Base-by-base conservation (phyloP, 2,113 vertebrate species). In the Athene cunicularia region DNA sequence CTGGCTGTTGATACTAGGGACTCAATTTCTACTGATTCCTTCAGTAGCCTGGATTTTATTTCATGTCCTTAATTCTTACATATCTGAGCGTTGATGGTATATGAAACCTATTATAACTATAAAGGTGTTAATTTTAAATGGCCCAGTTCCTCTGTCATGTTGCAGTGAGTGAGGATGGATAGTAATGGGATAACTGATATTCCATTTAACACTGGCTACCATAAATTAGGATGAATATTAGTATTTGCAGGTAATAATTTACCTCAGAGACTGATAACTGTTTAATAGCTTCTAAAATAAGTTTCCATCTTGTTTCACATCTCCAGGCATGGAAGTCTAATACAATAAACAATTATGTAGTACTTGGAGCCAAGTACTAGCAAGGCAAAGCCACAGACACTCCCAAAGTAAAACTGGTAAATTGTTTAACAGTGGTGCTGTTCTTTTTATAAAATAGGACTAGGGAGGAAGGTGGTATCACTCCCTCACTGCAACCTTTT, bases 161-260 rank as follows among this genome's bases (percentile, higher is more conserved):
- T 28, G 45, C 32, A 8, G 53, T 19, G 49, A 47, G 30, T 6
- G n/a, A 49, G 59, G 33, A 33, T 10, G 43, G 47, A 17, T 1
- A 8, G 66, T 30, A 55, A 27, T 0, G 0, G 24, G 30, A 8
- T 50, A 14, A 22, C 7, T 24, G 14, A 55, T 71, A n/a, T 9
- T 32, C 55, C 50, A 5, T 15, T 14, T 59, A 47, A 28, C 7
- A 9, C 32, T 45, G 53, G 32, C 74, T 77, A 19, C 50, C 60
- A 26, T 18, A 45, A 56, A 23, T 59, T 67, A 67, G 17, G 41
- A n/a, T 53, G 11, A 60, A 64, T 27, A 62, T 66, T 35, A 19
- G 2, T 59, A 70, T 67, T 86, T 74, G 37, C 58, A 87, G 52
- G 5, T 41, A 20, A 22, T 30, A 17, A 23, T 63, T 83, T 71